A percentile compares a stretch with the other conserved stretches of the same genome.
Evolutionary conservation across 1,140 invertebrate genomes (phyloP).

Genomic region (Caenorhabditis elegans): DNA sequence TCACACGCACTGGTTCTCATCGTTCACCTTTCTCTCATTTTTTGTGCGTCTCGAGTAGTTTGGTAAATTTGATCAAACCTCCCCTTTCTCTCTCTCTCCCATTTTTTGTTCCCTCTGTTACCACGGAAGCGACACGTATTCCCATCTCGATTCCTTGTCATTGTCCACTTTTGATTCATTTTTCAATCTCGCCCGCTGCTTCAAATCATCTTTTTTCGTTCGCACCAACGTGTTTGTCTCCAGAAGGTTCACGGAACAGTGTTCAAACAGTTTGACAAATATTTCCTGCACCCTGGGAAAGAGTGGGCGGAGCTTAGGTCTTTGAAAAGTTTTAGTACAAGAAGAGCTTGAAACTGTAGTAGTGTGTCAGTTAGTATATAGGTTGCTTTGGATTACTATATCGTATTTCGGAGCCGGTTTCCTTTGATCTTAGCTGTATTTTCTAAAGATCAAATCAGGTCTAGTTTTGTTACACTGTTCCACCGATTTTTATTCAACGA

Average conservation of each 20-base stretch:
- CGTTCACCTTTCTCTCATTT: not conserved
- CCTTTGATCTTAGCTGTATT: no score
- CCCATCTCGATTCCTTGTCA: not conserved
- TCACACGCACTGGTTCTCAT: constrained; percentile 24
- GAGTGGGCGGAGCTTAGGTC: not conserved
- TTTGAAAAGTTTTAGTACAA: not conserved
- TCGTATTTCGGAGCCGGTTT: not conserved
- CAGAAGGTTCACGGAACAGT: not conserved
- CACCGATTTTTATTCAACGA: no score
- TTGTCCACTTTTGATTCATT: not conserved
- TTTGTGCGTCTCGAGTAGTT: constrained; percentile 15
- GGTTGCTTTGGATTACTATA: not conserved
- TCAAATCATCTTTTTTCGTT: not conserved
- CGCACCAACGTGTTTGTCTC: not conserved
- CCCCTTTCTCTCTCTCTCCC: not conserved
- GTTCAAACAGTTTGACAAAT: not conserved
- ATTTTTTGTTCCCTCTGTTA: not conserved
- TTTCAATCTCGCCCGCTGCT: not conserved
- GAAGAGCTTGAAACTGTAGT: not conserved
- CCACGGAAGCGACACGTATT: constrained; percentile 6
- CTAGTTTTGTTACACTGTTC: no score
- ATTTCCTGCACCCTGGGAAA: not conserved
- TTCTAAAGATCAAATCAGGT: no score
- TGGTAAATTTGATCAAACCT: constrained; percentile 32
- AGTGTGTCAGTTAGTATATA: not conserved